phyloP scores from a whole-genome alignment of 2,113 vertebrate species.

The Engraulis encrasicolus region DNA sequence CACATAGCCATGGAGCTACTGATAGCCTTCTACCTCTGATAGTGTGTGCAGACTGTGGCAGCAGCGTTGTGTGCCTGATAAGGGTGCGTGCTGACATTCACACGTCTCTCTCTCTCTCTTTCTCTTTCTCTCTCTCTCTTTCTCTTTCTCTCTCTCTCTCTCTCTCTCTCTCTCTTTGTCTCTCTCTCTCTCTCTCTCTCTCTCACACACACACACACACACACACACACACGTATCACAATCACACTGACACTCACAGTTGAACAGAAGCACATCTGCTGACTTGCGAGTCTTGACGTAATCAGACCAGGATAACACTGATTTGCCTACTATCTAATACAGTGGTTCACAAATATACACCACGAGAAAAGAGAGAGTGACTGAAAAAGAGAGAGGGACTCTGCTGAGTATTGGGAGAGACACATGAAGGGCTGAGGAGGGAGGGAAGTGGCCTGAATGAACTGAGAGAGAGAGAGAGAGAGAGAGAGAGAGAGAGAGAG shows the following conservation, averaged over 20 bases:
- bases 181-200: background rate
- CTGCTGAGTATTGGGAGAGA: too few species aligned
- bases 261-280: too few species aligned
- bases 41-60: background rate
- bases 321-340: background rate
- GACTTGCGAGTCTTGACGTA: background rate
- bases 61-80: background rate
- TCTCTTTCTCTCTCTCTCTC: background rate
- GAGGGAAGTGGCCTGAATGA: too few species aligned
- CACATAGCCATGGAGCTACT: background rate
- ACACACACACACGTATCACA: too few species aligned
- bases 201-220: too few species aligned
- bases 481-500: background rate
- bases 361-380: background rate
- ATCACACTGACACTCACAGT: too few species aligned
- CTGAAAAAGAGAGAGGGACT: background rate
- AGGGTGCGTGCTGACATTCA: background rate
- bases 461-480: background rate
- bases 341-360: background rate
- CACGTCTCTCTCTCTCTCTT: background rate
- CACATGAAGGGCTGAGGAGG: too few species aligned
- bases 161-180: background rate
- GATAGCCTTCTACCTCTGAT: background rate
- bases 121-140: background rate
- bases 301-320: background rate